Base-by-base conservation (phyloP, 2,113 vertebrate species). In the Phaethornis superciliosus region DNA sequence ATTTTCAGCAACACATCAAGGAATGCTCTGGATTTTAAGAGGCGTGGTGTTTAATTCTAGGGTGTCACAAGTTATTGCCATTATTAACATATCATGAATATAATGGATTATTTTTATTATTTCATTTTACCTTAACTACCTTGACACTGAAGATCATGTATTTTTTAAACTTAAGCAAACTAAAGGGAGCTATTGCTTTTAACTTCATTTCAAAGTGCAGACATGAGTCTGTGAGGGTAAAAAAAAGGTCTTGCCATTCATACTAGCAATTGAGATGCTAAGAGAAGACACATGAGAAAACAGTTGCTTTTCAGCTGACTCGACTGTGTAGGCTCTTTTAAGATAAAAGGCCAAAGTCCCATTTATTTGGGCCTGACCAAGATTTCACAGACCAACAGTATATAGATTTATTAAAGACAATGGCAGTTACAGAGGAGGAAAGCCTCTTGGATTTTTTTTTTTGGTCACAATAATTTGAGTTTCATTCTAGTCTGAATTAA, bases 391-490 rank as follows among this genome's bases (percentile, higher is more conserved):
- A 33, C 23, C 42, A 88, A 20, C 2, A 1, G 4, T 19, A 58
- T 15, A 8, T 4, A 78, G 47, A 56, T 72, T 46, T 33, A 74
- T 40, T 40, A 40, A 40, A 40, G 40, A 40, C 11, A 40, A 33
- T 30, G 64, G 81, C 44, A 71, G 42, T 10, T 33, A 64, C 28
- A 47, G 9, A 52, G 24, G 82, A 90, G 1, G 2, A 42, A 4
- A 49, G 12, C 1, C 9, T 12, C 22, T 8, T 1, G 5, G 9
- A 1, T 0, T 0, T 4, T 28, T 67, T 46, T 75, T 65, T 30
- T 40, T 40, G 9, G 8, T 44, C 44, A 54, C 55, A 75, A 10
- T 77, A 46, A 88, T 67, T 52, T 33, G 17, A 74, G 42, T 42
- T n/a, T 65, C 51, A 91, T n/a, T 77, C 33, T 32, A 59, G 23